Evolutionary conservation across 2,888 invertebrate species (phyloP), one percentile per base, ranked within the genome.

Genomic region (Eupithecia centaureata): DNA sequence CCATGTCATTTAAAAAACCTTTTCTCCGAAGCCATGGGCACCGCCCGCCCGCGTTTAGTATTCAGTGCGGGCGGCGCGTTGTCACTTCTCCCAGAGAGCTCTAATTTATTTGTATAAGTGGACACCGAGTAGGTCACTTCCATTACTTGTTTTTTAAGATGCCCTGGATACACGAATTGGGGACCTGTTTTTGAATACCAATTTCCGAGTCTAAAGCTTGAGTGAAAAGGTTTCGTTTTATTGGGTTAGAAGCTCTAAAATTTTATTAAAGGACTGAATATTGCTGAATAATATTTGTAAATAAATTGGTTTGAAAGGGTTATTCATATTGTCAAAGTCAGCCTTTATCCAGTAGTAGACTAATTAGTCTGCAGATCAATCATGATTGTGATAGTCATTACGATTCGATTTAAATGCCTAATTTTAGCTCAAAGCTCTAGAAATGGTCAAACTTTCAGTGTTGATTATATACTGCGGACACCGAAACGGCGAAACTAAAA

Each of bases 71-170:
- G 70, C 70, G 65, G 61, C 71, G 73, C 67, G 70, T 70, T 77
- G 78, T 79, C 81, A 76, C 77, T 74, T 73, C 74, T 64, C 70
- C 52, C 67, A 76, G 71, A 79, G 77, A 78, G 75, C 76, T 80
- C 75, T 81, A 79, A 78, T 78, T 80, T 81, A 81, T 81, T 80
- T 78, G 72, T 75, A 75, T 77, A 77, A 77, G 77, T 75, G 72
- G 71, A 67, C 63, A 71, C 72, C 67, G 69, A 73, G 69, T 74
- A 70, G 74, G 75, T 76, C 72, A 75, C 73, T 73, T 70, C 70
- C 67, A 70, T 70, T 72, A 68, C 73, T 73, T 73, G 73, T 76
- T 76, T 71, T 73, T 72, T 68, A 62, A 67, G 65, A 72, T 68
- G 61, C 42, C 63, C 61, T 56, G 69, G 70, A 63, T 63, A 54